phyloP scores from a whole-genome alignment of 2,113 vertebrate species.

The Burhinus bistriatus region DNA sequence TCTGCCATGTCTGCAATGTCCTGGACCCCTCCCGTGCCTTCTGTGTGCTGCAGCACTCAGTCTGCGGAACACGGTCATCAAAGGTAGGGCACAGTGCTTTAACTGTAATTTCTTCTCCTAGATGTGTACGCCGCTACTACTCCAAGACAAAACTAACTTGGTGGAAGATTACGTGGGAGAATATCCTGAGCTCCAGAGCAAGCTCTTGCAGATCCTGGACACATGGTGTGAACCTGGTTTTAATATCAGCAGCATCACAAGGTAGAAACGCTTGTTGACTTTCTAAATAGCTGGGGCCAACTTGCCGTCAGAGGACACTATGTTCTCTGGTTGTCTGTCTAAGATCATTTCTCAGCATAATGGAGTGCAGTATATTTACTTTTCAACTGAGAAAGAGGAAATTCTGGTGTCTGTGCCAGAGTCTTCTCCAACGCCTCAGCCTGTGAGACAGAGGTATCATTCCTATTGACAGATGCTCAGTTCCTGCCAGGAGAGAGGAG shows the following conservation, averaged over 20 bases:
- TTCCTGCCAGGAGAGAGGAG: background rate
- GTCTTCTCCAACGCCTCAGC: background rate
- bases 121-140: slow-evolving; percentile 81
- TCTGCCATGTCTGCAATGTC: background rate
- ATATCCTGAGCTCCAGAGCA: slow-evolving; percentile 72
- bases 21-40: accelerated
- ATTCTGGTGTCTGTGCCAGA: background rate
- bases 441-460: background rate
- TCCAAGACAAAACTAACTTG: slow-evolving; percentile 78
- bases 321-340: background rate
- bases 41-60: background rate
- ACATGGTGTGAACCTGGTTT: slow-evolving; percentile 82
- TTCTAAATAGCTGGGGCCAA: background rate
- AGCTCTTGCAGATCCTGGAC: slow-evolving; percentile 80
- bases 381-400: background rate
- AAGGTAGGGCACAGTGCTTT: background rate
- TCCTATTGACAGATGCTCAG: background rate
- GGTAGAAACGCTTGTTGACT: background rate
- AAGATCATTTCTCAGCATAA: accelerated
- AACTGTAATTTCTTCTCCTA: slow-evolving; percentile 9
- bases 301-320: background rate
- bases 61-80: accelerated
- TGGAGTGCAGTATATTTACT: background rate
- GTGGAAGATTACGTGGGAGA: slow-evolving; percentile 76
- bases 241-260: slow-evolving; percentile 47